Conservation (phyloP, 2,888 invertebrate species). For the Acanthoscelides obtectus region DNA sequence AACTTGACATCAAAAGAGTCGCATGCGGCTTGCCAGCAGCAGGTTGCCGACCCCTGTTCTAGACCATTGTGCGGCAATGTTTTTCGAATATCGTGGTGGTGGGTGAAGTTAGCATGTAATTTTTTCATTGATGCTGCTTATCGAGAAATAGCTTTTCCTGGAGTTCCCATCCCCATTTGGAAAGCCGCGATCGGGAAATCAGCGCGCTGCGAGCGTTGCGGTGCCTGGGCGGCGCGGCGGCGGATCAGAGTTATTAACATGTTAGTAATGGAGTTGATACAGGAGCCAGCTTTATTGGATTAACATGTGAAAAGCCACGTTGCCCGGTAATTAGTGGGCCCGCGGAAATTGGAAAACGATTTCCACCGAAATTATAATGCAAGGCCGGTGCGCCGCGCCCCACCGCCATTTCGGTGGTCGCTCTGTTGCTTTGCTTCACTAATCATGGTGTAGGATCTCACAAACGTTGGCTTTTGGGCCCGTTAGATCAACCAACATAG, state of each 20-base stretch:
- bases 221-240: too few species aligned
- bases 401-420: neutral
- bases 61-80: too few species aligned
- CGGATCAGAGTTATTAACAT: neutral
- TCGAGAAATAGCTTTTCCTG: neutral
- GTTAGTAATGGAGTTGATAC: neutral
- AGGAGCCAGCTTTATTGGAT: neutral
- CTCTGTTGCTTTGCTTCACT: neutral
- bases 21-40: too few species aligned
- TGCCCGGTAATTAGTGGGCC: neutral
- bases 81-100: too few species aligned
- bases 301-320: neutral
- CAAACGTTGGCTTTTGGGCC: too few species aligned
- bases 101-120: too few species aligned
- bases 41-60: too few species aligned
- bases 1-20: too few species aligned
- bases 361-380: neutral
- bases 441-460: too few species aligned
- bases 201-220: neutral
- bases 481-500: too few species aligned
- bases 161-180: neutral
- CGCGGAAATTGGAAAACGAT: neutral
- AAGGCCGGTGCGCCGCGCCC: neutral
- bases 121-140: neutral
- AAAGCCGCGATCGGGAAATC: neutral